Conservation (phyloP, 2,797 vertebrate genomes). For the Knipowitschia caucasica region DNA sequence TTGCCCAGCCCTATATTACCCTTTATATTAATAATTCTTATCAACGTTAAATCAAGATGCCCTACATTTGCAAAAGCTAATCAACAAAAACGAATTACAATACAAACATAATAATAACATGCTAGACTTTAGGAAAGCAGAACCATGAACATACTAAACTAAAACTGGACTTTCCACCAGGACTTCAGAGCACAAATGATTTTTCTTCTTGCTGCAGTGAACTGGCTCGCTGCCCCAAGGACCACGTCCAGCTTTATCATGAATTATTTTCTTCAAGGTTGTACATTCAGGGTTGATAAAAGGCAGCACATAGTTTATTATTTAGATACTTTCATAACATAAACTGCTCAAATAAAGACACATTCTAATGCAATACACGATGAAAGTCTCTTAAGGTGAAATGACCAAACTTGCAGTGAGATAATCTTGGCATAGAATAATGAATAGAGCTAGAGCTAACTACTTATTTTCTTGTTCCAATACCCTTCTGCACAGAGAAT, state of each 20-base stretch:
- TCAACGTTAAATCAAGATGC: too few relatives aligned
- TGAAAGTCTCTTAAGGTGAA: neutral
- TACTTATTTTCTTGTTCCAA: neutral
- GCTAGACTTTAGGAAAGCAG: too few relatives aligned
- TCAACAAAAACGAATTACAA: neutral
- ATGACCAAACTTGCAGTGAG: neutral
- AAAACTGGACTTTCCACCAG: neutral
- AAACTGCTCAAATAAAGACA: neutral
- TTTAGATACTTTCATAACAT: conserved; percentile 7
- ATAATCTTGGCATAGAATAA: neutral
- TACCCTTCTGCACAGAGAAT: neutral
- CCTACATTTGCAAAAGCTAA: neutral
- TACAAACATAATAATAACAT: too few relatives aligned
- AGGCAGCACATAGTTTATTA: neutral
- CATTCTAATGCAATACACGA: neutral
- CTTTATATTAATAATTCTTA: too few relatives aligned
- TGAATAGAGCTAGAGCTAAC: neutral
- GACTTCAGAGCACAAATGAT: neutral
- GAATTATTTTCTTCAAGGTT: conserved; percentile 5
- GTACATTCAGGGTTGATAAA: conserved; percentile 8
- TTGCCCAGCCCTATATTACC: too few relatives aligned
- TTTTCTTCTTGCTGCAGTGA: conserved; percentile 9
- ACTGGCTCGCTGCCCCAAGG: conserved; percentile 5
- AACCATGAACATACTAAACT: neutral
- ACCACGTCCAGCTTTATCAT: conserved; percentile 7